Percentiles rank a stretch among this genome's conserved stretches.
phyloP scores from a whole-genome alignment of 2,113 vertebrate species.

The Willisornis vidua region DNA sequence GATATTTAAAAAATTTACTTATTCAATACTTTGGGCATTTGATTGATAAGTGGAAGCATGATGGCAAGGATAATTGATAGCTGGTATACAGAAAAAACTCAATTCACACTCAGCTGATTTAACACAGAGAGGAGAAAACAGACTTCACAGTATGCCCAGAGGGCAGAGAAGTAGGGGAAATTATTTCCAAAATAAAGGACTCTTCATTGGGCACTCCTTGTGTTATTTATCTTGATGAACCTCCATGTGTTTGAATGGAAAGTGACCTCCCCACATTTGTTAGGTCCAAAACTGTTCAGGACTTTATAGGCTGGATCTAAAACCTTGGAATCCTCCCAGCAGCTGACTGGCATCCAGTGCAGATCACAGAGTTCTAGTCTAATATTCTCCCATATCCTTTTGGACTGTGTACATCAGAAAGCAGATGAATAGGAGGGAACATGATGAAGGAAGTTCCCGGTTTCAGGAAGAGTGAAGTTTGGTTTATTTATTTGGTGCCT shows the following conservation, averaged over 20 bases:
- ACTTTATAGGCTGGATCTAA: background rate
- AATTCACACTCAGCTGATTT: background rate
- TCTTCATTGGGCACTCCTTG: background rate
- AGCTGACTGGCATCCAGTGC: background rate
- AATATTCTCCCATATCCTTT: background rate
- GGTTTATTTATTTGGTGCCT: background rate
- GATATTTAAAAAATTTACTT: background rate
- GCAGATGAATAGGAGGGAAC: background rate
- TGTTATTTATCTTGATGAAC: background rate
- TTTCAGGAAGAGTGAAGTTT: slow-evolving; percentile 1
- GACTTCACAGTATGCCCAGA: background rate
- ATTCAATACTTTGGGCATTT: background rate
- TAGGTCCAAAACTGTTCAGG: background rate
- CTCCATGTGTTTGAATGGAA: background rate
- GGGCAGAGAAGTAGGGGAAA: background rate
- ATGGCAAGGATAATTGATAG: background rate
- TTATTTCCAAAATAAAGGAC: background rate
- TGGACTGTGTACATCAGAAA: background rate
- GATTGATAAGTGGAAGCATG: background rate
- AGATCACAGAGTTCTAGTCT: background rate
- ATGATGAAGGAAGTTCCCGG: background rate
- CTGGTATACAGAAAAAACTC: background rate
- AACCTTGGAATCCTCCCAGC: background rate
- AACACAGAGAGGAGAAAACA: background rate
- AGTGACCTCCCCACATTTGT: background rate